A percentile compares a stretch with the other conserved stretches of the same genome.
Conservation (phyloP, 2,113 vertebrate genomes). For the Rhea americana region DNA sequence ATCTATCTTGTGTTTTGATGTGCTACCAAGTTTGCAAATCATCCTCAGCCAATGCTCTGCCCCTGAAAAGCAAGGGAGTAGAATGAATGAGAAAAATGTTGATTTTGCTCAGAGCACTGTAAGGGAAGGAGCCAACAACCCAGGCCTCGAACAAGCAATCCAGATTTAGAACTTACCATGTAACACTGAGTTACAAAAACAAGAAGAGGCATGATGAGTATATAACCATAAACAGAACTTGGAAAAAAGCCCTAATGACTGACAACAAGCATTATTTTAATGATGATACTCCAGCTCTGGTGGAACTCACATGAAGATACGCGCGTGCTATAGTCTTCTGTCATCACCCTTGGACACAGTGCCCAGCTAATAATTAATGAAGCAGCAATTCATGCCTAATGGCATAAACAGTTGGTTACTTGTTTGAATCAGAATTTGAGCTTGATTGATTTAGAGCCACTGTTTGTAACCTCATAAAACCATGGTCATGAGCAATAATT, state of each 20-base stretch:
- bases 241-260: conserved; percentile 67
- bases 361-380: conserved; percentile 69
- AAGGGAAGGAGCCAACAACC: conserved; percentile 52
- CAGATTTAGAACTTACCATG: conserved; percentile 46
- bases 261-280: conserved; percentile 56
- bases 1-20: conserved; percentile 35
- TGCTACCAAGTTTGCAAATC: conserved; percentile 42
- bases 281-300: conserved; percentile 10
- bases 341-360: conserved; percentile 47
- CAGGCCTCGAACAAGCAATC: conserved; percentile 6
- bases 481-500: conserved; percentile 31
- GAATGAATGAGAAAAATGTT: conserved; percentile 48
- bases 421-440: conserved; percentile 50
- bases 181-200: conserved; percentile 57
- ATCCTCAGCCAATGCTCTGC: conserved; percentile 12
- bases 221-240: conserved; percentile 53
- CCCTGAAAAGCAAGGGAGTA: conserved; percentile 29
- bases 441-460: conserved; percentile 55
- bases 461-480: conserved; percentile 51
- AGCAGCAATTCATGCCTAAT: conserved; percentile 60
- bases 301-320: conserved; percentile 38
- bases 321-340: conserved; percentile 31
- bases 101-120: conserved; percentile 56
- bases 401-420: conserved; percentile 54
- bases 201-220: conserved; percentile 56